Conservation (phyloP, 2,797 vertebrate genomes). For the Hemitrygon akajei region DNA sequence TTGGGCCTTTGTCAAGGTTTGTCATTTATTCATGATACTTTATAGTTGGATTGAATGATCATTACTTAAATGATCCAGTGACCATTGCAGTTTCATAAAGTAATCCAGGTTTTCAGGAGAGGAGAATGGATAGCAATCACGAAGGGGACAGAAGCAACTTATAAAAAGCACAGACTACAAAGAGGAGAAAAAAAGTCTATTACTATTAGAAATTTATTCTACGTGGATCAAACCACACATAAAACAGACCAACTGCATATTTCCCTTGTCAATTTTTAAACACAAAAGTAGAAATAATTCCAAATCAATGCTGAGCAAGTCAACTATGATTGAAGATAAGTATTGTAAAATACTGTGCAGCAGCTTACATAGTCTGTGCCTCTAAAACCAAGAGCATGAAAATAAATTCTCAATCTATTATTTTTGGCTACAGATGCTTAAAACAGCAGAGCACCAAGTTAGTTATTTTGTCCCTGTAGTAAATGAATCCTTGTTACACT, state of each 20-base stretch:
- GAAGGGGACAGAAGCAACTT: neutral
- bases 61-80: too few species aligned
- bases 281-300: neutral
- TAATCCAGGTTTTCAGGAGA: neutral
- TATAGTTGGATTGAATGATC: neutral
- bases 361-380: neutral
- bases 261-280: neutral
- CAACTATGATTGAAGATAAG: neutral
- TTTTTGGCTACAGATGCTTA: constrained; percentile 2
- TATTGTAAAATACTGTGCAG: neutral
- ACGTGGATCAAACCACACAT: neutral
- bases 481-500: neutral
- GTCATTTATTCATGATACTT: neutral
- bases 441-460: constrained; percentile 2
- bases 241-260: neutral
- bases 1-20: neutral
- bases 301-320: neutral
- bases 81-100: neutral
- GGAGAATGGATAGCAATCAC: neutral
- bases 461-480: constrained; percentile 4
- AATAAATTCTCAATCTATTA: neutral
- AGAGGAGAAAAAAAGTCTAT: neutral
- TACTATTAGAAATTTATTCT: neutral
- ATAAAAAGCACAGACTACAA: too few species aligned
- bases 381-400: neutral